phyloP scores from a whole-genome alignment of 2,888 invertebrate genomes.

The Ypsolopha sequella region DNA sequence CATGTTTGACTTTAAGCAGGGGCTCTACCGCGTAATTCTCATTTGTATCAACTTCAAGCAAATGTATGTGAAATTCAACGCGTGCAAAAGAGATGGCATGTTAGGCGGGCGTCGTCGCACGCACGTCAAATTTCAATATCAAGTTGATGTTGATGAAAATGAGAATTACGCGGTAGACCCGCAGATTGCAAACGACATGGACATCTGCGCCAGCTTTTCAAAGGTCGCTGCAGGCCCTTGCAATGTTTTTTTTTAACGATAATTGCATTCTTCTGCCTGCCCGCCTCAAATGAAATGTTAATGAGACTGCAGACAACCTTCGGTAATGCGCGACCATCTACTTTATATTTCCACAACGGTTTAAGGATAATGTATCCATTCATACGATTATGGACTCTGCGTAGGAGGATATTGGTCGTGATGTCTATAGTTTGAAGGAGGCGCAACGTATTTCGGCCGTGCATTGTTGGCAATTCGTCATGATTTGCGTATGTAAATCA shows the following conservation, averaged over 20 bases:
- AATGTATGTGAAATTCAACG: too few relatives aligned
- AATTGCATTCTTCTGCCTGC: slow-evolving; percentile 16
- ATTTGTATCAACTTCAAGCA: too few relatives aligned
- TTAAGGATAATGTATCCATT: slow-evolving; percentile 24
- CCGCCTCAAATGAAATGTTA: slow-evolving; percentile 21
- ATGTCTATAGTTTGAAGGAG: slow-evolving; percentile 14
- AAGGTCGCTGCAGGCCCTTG: too few relatives aligned
- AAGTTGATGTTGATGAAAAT: too few relatives aligned
- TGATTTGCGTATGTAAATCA: slow-evolving; percentile 68
- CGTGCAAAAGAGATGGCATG: too few relatives aligned
- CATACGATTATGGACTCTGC: slow-evolving; percentile 13
- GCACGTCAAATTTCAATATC: too few relatives aligned
- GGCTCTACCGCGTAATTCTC: too few relatives aligned
- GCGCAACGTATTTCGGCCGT: slow-evolving; percentile 17
- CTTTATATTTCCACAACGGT: slow-evolving; percentile 17
- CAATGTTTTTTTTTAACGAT: slow-evolving; percentile 13
- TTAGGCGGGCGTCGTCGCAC: too few relatives aligned
- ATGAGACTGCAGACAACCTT: slow-evolving; percentile 20
- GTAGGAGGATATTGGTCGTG: slow-evolving; percentile 19
- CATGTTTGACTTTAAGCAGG: background rate
- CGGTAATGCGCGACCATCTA: slow-evolving; percentile 15
- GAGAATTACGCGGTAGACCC: too few relatives aligned
- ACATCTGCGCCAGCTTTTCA: background rate
- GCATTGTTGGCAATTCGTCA: slow-evolving; percentile 63
- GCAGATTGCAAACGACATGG: background rate